Evolutionary conservation across 64 coral and sea anemone genomes (phyloP).

Genomic region (Montipora foliosa): DNA sequence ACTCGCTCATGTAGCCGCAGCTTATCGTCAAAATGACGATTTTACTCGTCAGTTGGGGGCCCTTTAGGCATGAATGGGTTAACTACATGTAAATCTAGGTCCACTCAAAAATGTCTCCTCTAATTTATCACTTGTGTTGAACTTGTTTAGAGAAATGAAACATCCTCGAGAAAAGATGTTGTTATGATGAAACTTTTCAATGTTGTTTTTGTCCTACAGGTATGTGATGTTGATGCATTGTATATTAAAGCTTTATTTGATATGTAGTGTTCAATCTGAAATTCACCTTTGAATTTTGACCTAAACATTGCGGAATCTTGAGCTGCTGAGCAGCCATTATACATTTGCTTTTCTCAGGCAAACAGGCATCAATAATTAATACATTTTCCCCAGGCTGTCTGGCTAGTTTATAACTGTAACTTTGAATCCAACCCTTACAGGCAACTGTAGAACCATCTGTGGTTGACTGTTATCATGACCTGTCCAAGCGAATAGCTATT

Average conservation of each 20-base stretch:
- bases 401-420: too few relatives aligned
- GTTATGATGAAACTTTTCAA: slow-evolving; percentile 98
- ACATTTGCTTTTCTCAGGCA: too few relatives aligned
- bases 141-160: slow-evolving; percentile 68
- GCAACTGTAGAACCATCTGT: slow-evolving; percentile 89
- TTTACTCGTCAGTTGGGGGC: too few relatives aligned
- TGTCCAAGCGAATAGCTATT: slow-evolving; percentile 93
- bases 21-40: too few relatives aligned
- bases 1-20: too few relatives aligned
- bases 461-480: slow-evolving; percentile 87
- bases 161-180: slow-evolving; percentile 65
- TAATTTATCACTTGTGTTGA: background rate
- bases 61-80: too few relatives aligned
- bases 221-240: background rate
- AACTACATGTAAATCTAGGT: too few relatives aligned
- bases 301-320: background rate
- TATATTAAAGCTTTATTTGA: background rate
- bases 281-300: too few relatives aligned
- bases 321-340: background rate
- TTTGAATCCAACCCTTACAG: slow-evolving; percentile 12
- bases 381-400: too few relatives aligned
- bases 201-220: slow-evolving; percentile 96
- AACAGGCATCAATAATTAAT: too few relatives aligned
- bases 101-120: background rate
- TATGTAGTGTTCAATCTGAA: background rate